phyloP scores from a whole-genome alignment of 1,140 invertebrate species.

The Trichonephila clavata region DNA sequence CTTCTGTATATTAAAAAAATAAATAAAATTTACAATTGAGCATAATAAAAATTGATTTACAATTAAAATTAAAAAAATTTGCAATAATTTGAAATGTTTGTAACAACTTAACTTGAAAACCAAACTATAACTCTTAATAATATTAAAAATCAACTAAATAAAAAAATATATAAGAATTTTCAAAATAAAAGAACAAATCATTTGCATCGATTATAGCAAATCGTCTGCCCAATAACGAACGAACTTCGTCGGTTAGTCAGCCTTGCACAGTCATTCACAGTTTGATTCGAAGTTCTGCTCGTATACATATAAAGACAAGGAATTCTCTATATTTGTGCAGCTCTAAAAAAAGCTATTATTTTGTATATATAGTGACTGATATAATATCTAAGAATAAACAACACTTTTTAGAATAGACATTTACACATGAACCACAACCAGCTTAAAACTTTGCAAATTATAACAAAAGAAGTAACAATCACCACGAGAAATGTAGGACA shows the following conservation, averaged over 20 bases:
- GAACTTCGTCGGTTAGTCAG: not conserved
- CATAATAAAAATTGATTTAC: not conserved
- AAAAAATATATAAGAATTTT: not conserved
- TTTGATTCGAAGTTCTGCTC: slow-evolving; percentile 10
- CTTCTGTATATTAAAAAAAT: no score
- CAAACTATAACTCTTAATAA: not conserved
- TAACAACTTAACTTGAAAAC: not conserved
- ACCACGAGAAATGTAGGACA: slow-evolving; percentile 8
- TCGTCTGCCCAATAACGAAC: not conserved
- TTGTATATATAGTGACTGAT: slow-evolving; percentile 3
- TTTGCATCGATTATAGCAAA: not conserved
- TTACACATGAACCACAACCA: slow-evolving; percentile 72
- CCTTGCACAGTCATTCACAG: slow-evolving; percentile 50
- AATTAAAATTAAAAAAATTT: no score
- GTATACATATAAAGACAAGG: not conserved
- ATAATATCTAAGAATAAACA: slow-evolving; percentile 64
- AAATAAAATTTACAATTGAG: not conserved
- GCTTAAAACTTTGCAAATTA: slow-evolving; percentile 73
- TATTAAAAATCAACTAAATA: not conserved
- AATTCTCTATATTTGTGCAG: slow-evolving; percentile 39
- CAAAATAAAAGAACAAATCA: not conserved
- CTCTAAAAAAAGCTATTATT: slow-evolving; percentile 31
- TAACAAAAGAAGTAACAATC: slow-evolving; percentile 63
- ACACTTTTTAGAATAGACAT: slow-evolving; percentile 66
- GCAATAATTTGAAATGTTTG: not conserved